Evolutionary conservation across 2,797 vertebrate genomes (phyloP).

Genomic region (Rhincodon typus): DNA sequence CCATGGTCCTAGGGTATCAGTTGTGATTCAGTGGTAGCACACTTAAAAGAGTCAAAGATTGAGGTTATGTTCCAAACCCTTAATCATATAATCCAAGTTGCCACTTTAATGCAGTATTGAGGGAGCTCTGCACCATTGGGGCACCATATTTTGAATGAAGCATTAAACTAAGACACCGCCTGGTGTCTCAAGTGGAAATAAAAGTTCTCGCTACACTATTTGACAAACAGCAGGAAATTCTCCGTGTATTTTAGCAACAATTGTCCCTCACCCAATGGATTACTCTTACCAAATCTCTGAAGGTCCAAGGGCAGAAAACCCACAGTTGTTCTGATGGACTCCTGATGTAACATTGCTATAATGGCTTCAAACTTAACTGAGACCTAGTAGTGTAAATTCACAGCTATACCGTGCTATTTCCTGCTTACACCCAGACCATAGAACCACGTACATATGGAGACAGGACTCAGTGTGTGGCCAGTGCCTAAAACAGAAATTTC

Average conservation of each 20-base stretch:
- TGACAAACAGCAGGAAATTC: background rate
- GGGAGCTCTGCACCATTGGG: background rate
- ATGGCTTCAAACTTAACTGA: background rate
- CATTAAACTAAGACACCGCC: background rate
- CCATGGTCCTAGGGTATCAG: background rate
- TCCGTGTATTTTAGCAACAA: no score
- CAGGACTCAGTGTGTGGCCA: background rate
- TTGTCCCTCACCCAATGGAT: background rate
- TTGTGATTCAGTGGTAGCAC: background rate
- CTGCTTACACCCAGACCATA: no score
- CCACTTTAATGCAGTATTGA: background rate
- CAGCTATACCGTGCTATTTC: background rate
- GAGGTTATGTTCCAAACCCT: background rate
- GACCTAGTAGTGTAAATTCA: background rate
- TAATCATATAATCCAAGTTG: background rate
- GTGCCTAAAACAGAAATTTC: background rate
- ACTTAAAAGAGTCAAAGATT: no score
- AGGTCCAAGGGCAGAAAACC: background rate
- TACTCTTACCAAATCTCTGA: background rate
- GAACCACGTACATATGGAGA: background rate
- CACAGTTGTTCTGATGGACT: background rate
- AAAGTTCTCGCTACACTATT: background rate
- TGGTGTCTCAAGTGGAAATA: background rate
- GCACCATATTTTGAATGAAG: no score
- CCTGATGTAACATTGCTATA: background rate